phyloP scores from a whole-genome alignment of 2,888 invertebrate genomes.

The Sialis lutaria region DNA sequence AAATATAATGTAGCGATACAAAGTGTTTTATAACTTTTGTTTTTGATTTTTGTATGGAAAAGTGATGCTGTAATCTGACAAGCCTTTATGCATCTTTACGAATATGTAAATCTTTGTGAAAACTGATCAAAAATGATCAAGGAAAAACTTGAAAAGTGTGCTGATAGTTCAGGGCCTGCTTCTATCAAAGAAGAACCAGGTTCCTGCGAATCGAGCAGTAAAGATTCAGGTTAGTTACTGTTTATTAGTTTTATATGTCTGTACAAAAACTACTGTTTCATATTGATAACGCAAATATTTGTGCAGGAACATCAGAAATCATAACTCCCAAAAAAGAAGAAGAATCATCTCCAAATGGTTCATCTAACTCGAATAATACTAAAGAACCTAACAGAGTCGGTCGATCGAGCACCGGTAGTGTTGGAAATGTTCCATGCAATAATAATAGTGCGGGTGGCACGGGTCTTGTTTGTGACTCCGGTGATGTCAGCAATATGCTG shows the following conservation, averaged over 20 bases:
- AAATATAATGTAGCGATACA: too few species aligned
- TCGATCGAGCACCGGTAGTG: background rate
- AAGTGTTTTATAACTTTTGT: too few species aligned
- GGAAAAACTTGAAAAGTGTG: constrained; percentile 28
- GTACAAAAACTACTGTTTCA: background rate
- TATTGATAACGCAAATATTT: background rate
- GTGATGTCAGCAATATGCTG: too few species aligned
- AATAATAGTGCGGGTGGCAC: too few species aligned
- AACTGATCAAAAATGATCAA: constrained; percentile 26
- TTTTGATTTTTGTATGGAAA: too few species aligned
- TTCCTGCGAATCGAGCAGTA: constrained; percentile 19
- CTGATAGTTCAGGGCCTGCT: constrained; percentile 14
- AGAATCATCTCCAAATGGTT: background rate
- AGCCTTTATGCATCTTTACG: too few species aligned
- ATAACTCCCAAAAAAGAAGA: constrained; percentile 1
- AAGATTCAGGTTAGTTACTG: constrained; percentile 5
- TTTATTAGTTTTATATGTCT: background rate
- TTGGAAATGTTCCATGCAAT: too few species aligned
- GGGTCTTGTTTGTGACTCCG: too few species aligned
- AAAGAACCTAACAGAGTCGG: background rate
- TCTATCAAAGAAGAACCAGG: constrained; percentile 27
- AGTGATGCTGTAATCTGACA: too few species aligned
- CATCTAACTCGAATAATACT: background rate
- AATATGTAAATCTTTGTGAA: background rate
- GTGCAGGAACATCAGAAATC: background rate